phyloP scores from a whole-genome alignment of 2,113 vertebrate species.

The Monarcha castaneiventris region DNA sequence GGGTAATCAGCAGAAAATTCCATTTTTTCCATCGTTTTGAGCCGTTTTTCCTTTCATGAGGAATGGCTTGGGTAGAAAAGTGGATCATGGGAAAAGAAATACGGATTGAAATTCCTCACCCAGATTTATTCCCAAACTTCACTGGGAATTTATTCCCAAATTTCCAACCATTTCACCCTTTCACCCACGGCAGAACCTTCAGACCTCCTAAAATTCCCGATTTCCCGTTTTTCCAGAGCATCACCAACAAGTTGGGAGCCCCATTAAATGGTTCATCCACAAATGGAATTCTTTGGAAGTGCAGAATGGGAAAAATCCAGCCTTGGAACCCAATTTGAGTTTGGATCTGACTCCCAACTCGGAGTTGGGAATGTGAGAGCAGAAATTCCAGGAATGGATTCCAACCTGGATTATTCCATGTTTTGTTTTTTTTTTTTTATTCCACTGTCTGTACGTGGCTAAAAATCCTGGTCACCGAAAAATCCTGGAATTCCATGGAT shows the following conservation, averaged over 20 bases:
- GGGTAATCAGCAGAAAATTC: not conserved
- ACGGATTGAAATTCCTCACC: not conserved
- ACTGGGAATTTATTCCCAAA: not conserved
- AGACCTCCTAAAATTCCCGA: not conserved
- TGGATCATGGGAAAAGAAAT: not conserved
- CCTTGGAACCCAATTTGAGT: fast-evolving
- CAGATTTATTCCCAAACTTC: not conserved
- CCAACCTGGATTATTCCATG: not conserved
- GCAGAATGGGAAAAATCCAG: not conserved
- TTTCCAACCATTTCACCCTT: not conserved
- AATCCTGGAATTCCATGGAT: not conserved
- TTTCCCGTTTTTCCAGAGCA: not conserved
- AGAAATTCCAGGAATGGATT: not conserved
- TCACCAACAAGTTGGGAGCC: fast-evolving
- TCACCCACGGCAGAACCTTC: no score
- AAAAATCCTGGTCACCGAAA: not conserved
- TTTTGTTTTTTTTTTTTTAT: no score
- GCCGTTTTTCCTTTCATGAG: fast-evolving
- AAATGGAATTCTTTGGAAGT: not conserved
- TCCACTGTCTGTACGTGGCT: not conserved
- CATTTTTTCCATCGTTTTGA: not conserved
- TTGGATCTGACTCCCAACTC: not conserved
- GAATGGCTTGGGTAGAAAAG: fast-evolving
- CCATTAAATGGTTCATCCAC: fast-evolving
- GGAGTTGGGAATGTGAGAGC: not conserved